Conservation (phyloP, 1,140 invertebrate genomes). For the Papilio helenus region DNA sequence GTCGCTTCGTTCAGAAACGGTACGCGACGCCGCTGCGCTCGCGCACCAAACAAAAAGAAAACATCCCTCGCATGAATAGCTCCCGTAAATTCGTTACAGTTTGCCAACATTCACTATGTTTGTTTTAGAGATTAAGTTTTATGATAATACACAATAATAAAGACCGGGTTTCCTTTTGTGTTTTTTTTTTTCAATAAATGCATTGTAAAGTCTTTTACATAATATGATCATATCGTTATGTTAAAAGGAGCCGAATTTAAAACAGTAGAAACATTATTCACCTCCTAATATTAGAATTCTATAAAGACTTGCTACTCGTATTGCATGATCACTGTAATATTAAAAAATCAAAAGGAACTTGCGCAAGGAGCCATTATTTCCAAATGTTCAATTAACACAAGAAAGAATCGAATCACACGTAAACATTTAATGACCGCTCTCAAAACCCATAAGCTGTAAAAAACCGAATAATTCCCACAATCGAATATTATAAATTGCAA, state of each 20-base stretch:
- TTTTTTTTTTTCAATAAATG: neutral
- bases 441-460: conserved; percentile 51
- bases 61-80: conserved; percentile 23
- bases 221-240: neutral
- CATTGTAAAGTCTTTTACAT: neutral
- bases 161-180: conserved; percentile 1
- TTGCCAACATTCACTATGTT: conserved; percentile 23
- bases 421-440: conserved; percentile 57
- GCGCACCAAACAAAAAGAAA: conserved; percentile 15
- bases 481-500: conserved; percentile 59
- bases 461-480: conserved; percentile 62
- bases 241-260: neutral
- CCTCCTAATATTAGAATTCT: neutral
- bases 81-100: conserved; percentile 35
- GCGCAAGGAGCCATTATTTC: conserved; percentile 21
- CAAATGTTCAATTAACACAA: conserved; percentile 50
- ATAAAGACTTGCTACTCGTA: neutral
- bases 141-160: conserved; percentile 32
- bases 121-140: conserved; percentile 37
- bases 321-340: neutral
- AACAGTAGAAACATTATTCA: neutral
- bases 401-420: conserved; percentile 57
- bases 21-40: conserved; percentile 3
- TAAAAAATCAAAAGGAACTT: neutral
- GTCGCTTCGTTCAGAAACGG: conserved; percentile 43